A percentile compares a stretch with the other conserved stretches of the same genome.
These are phyloP conservation scores for Halichondria panicea DNA, from an alignment of 37 sponge, comb jelly and placozoan species.

Conservation along the genomic window DNA sequence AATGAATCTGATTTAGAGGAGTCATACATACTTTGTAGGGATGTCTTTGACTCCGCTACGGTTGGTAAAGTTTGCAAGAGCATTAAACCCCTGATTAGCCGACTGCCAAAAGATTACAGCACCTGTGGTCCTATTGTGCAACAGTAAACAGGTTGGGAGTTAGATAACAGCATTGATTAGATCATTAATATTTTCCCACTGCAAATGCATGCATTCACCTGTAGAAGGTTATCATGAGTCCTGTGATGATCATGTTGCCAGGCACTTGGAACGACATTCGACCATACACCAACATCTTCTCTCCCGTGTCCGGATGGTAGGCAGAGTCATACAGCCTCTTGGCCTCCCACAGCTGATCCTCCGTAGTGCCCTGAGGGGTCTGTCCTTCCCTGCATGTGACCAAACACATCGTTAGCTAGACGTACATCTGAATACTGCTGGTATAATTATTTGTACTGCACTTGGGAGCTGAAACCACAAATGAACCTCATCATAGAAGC, in stretches of 20 bases:
- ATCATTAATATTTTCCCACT: too few species aligned
- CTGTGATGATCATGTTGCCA: slow-evolving; percentile 92
- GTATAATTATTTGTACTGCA: background rate
- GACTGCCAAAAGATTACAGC: slow-evolving; percentile 94
- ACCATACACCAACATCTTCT: slow-evolving; percentile 91
- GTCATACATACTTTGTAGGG: slow-evolving; percentile 57
- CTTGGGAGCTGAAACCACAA: background rate
- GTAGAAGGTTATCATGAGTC: slow-evolving; percentile 91
- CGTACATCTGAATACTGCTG: background rate
- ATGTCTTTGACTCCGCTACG: slow-evolving; percentile 70
- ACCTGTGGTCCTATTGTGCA: slow-evolving; percentile 64
- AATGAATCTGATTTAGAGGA: too few species aligned
- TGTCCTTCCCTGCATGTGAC: slow-evolving; percentile 10
- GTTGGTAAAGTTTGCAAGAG: slow-evolving; percentile 94
- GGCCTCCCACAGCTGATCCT: slow-evolving; percentile 83
- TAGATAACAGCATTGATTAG: too few species aligned
- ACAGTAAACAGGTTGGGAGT: too few species aligned
- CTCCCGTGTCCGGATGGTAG: slow-evolving; percentile 96
- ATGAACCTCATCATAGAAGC: background rate
- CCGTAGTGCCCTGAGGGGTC: slow-evolving; percentile 72
- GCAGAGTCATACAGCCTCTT: slow-evolving; percentile 95
- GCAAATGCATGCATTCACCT: slow-evolving; percentile 45
- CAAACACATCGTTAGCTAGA: too few species aligned
- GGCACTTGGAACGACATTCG: slow-evolving; percentile 97
- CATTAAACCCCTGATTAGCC: slow-evolving; percentile 96